Percentiles rank a stretch among this genome's conserved stretches.
These are phyloP conservation scores for Lagodon rhomboides DNA, from an alignment of 2,797 vertebrate genomes.

Conservation along the genomic window DNA sequence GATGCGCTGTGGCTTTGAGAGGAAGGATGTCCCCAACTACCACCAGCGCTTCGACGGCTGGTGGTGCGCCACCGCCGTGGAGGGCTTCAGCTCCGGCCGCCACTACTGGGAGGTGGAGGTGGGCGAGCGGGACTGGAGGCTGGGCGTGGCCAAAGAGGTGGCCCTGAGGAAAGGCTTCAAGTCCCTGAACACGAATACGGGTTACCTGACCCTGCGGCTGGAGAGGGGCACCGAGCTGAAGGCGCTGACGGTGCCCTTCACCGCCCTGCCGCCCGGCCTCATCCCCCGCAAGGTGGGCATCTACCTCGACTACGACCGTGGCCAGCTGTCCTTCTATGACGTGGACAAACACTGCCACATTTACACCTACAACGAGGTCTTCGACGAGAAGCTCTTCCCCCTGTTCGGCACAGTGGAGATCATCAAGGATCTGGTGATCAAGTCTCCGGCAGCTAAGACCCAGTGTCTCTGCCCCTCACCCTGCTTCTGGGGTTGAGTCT, in stretches of 20 bases:
- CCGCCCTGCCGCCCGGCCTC: conserved; percentile 78
- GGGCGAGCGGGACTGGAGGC: conserved; percentile 87
- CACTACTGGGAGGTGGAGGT: conserved; percentile 89
- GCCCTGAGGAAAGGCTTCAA: conserved; percentile 88
- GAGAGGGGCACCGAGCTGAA: conserved; percentile 87
- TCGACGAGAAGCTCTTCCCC: conserved; percentile 84
- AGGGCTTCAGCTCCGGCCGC: conserved; percentile 82
- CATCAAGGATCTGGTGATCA: conserved; percentile 85
- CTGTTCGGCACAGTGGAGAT: conserved; percentile 88
- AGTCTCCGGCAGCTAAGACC: conserved; percentile 70
- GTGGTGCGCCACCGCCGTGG: conserved; percentile 84
- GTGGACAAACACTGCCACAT: conserved; percentile 83
- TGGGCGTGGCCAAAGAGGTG: conserved; percentile 86
- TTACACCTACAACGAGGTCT: conserved; percentile 87
- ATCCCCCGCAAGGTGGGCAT: conserved; percentile 85
- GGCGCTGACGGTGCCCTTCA: conserved; percentile 87
- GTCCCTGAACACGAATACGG: conserved; percentile 85
- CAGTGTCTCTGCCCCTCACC: conserved; percentile 77
- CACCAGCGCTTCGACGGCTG: conserved; percentile 87
- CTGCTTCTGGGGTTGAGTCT: conserved; percentile 83
- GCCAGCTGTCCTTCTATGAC: conserved; percentile 88
- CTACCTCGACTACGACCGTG: conserved; percentile 84
- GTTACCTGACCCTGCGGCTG: conserved; percentile 86
- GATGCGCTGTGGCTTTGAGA: conserved; percentile 86
- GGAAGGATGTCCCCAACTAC: conserved; percentile 84